phyloP scores from a whole-genome alignment of 2,113 vertebrate genomes.

The Barbus barbus region DNA sequence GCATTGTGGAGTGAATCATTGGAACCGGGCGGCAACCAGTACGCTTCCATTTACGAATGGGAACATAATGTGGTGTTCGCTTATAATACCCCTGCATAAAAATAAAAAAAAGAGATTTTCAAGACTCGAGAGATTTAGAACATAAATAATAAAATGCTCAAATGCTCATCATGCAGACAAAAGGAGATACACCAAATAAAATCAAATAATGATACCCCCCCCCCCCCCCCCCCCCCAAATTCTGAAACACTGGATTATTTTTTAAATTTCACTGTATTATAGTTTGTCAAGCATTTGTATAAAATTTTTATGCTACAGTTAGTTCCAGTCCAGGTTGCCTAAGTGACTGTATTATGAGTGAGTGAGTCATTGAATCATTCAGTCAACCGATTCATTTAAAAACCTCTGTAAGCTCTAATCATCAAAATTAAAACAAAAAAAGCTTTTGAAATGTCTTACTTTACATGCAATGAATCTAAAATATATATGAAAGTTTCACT shows the following conservation, averaged over 20 bases:
- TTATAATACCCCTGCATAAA: conserved; percentile 83
- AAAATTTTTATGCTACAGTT: not conserved
- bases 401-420: not conserved
- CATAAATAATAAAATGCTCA: not conserved
- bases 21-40: conserved; percentile 84
- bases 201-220: no score
- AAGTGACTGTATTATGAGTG: no score
- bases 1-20: conserved; percentile 88
- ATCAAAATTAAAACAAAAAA: not conserved
- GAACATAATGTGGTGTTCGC: conserved; percentile 83
- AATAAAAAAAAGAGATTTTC: not conserved
- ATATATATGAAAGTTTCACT: no score
- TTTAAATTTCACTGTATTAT: not conserved
- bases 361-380: not conserved
- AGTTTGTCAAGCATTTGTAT: no score
- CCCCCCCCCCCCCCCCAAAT: no score
- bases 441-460: not conserved
- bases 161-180: not conserved
- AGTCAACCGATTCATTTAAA: not conserved
- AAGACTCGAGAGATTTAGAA: not conserved
- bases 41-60: conserved; percentile 83
- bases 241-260: no score
- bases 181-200: not conserved
- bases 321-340: not conserved
- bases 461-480: no score